A percentile compares a stretch with the other conserved stretches of the same genome.
These are phyloP conservation scores for Dipus sagitta DNA, from an alignment of 2,797 vertebrate species.

Conservation along the genomic window DNA sequence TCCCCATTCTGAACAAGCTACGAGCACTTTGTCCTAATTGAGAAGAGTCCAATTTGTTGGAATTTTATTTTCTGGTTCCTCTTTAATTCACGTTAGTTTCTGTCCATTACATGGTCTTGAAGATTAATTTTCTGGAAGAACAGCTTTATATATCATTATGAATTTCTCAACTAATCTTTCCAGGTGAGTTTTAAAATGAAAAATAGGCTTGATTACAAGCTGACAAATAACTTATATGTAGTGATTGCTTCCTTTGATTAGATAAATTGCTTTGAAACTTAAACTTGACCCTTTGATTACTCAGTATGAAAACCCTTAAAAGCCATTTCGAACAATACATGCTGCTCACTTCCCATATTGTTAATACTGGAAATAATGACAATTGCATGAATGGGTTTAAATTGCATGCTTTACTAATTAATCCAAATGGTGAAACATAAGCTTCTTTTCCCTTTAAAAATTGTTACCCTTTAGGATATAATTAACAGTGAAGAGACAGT, in stretches of 20 bases:
- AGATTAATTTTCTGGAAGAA: slow-evolving; percentile 66
- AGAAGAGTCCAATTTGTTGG: not conserved
- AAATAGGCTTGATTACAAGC: slow-evolving; percentile 37
- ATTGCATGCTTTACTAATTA: slow-evolving; percentile 55
- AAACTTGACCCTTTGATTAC: slow-evolving; percentile 75
- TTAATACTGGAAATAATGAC: slow-evolving; percentile 29
- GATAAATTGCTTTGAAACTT: slow-evolving; percentile 75
- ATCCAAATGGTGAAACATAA: slow-evolving; percentile 56
- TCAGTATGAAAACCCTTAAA: slow-evolving; percentile 76
- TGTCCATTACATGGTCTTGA: slow-evolving; percentile 5
- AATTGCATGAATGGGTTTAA: slow-evolving; percentile 65
- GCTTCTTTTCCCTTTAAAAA: not conserved
- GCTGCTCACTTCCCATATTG: slow-evolving; percentile 71
- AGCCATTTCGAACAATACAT: slow-evolving; percentile 68
- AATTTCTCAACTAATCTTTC: slow-evolving; percentile 53
- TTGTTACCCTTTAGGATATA: slow-evolving; percentile 14
- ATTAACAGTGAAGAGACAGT: not conserved
- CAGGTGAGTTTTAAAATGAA: not conserved
- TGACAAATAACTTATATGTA: slow-evolving; percentile 19
- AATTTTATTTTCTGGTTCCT: not conserved
- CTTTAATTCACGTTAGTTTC: slow-evolving; percentile 63
- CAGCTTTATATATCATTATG: slow-evolving; percentile 5
- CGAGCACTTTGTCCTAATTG: slow-evolving; percentile 36
- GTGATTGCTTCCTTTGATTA: slow-evolving; percentile 79
- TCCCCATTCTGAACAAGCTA: slow-evolving; percentile 20